Percentiles rank a stretch among this genome's conserved stretches.
These are phyloP conservation scores for Zaprionus gabonicus DNA, from an alignment of 1,140 invertebrate genomes.

Conservation along the genomic window DNA sequence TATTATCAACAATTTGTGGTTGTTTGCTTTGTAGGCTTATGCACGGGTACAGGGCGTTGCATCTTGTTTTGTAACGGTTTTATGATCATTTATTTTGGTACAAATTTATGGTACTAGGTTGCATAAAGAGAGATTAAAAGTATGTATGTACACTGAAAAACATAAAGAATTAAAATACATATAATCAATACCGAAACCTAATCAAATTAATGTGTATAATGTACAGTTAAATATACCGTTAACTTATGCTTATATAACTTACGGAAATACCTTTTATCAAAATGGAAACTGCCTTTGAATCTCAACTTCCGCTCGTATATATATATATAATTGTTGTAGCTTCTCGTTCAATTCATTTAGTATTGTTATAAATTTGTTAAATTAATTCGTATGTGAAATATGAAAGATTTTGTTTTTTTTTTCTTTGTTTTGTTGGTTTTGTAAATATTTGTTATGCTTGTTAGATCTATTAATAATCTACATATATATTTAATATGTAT, in stretches of 20 bases:
- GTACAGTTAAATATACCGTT: conserved; percentile 34
- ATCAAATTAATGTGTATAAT: conserved; percentile 16
- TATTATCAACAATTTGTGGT: conserved; percentile 63
- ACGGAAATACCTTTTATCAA: conserved; percentile 37
- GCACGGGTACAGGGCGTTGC: conserved; percentile 81
- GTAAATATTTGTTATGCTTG: conserved; percentile 50
- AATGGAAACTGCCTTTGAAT: conserved; percentile 31
- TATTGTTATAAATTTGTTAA: conserved; percentile 35
- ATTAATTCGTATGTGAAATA: conserved; percentile 32
- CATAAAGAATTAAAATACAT: conserved; percentile 4
- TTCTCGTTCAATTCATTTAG: conserved; percentile 30
- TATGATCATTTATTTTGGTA: conserved; percentile 64
- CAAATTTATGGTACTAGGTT: conserved; percentile 81
- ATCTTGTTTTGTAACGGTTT: conserved; percentile 54
- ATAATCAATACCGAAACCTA: not conserved
- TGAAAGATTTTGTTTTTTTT: conserved; percentile 4
- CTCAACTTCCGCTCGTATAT: not conserved
- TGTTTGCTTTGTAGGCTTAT: conserved; percentile 68
- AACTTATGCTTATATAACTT: conserved; percentile 45
- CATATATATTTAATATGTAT: conserved; percentile 23
- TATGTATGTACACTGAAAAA: conserved; percentile 38
- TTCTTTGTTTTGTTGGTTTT: conserved; percentile 10
- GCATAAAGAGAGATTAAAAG: conserved; percentile 37
- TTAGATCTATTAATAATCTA: conserved; percentile 42
- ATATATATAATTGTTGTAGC: conserved; percentile 1